Percentiles rank a stretch among this genome's conserved stretches.
Evolutionary conservation across 2,888 invertebrate genomes (phyloP).

Genomic region (Drosophila fungiperda): DNA sequence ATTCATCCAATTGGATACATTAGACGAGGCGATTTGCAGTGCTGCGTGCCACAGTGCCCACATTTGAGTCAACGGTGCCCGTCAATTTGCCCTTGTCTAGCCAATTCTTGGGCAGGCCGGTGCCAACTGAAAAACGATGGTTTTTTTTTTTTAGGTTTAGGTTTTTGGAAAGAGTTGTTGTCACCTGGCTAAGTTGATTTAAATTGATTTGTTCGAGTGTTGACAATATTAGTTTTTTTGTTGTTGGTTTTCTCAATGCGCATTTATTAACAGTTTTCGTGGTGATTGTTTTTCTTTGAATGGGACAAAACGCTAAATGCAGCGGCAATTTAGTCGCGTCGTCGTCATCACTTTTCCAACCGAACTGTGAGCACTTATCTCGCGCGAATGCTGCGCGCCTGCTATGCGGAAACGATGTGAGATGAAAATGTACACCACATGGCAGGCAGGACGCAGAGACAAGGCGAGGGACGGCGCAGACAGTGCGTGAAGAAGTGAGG

Average conservation of each 20-base stretch:
- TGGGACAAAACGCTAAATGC: constrained; percentile 70
- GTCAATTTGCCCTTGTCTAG: constrained; percentile 61
- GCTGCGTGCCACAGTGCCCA: constrained; percentile 73
- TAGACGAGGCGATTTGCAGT: constrained; percentile 74
- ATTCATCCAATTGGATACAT: constrained; percentile 9
- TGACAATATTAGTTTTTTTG: constrained; percentile 15
- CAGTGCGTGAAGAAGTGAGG: constrained; percentile 32
- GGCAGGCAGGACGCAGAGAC: constrained; percentile 26
- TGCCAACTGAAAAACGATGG: constrained; percentile 73
- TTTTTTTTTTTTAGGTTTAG: constrained; percentile 29
- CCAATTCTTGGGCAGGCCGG: constrained; percentile 71
- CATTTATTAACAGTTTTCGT: constrained; percentile 69
- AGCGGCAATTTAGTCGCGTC: constrained; percentile 49
- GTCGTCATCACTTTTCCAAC: constrained; percentile 26
- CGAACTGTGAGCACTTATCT: constrained; percentile 4
- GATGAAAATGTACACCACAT: constrained; percentile 58
- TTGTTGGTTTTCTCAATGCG: constrained; percentile 65
- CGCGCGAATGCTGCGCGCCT: constrained; percentile 18
- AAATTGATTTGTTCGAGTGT: constrained; percentile 16
- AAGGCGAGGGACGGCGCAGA: constrained; percentile 1
- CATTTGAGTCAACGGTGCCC: constrained; percentile 49
- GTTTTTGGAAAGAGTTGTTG: constrained; percentile 12
- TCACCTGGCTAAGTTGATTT: neutral
- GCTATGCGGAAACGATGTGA: constrained; percentile 51
- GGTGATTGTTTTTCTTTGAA: constrained; percentile 29